These are phyloP conservation scores for Probosciger aterrimus DNA, from an alignment of 2,113 vertebrate genomes.

Conservation along the genomic window DNA sequence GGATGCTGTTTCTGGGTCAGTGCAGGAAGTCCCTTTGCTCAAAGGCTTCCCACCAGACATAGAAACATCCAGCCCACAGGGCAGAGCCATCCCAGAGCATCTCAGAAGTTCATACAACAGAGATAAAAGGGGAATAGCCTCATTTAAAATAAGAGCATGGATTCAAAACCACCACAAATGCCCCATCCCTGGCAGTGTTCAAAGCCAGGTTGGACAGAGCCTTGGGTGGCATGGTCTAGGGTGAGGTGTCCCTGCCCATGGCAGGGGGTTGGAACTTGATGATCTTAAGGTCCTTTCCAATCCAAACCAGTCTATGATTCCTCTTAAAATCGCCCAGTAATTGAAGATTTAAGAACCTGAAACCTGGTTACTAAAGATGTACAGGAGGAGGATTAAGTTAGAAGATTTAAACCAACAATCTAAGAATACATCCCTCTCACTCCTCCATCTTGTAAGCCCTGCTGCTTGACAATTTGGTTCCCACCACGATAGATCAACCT, in stretches of 20 bases:
- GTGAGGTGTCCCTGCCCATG: not conserved
- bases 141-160: not conserved
- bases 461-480: not conserved
- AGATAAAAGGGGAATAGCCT: not conserved
- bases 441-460: not conserved
- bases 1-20: not conserved
- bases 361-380: not conserved
- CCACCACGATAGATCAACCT: not conserved
- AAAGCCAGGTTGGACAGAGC: not conserved
- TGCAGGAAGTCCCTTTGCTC: not conserved
- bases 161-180: not conserved
- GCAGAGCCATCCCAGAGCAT: not conserved
- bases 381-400: not conserved
- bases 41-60: not conserved
- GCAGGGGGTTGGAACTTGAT: not conserved
- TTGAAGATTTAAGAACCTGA: not conserved
- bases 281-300: not conserved
- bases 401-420: not conserved
- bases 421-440: not conserved
- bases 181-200: not conserved
- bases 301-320: not conserved
- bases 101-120: rapidly evolving
- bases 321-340: not conserved
- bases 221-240: not conserved
- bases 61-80: rapidly evolving